These are phyloP conservation scores for Chauna torquata DNA, from an alignment of 2,113 vertebrate species.

Conservation along the genomic window DNA sequence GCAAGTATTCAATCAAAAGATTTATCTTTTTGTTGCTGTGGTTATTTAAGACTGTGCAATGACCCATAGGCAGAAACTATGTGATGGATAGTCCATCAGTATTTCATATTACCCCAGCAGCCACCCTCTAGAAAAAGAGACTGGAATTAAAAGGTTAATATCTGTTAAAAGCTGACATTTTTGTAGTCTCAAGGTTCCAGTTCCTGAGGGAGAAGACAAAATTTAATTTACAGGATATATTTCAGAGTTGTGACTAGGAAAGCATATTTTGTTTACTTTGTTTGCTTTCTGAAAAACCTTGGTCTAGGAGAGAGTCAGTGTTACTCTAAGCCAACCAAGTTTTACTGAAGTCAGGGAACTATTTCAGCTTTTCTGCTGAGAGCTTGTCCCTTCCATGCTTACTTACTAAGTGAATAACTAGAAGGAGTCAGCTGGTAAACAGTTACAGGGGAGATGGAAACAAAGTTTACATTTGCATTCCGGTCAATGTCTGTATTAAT, in stretches of 20 bases:
- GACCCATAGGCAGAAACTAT: slow-evolving; percentile 40
- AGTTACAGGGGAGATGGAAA: neutral
- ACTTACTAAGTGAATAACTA: neutral
- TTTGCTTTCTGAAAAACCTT: slow-evolving; percentile 33
- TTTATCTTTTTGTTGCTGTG: slow-evolving; percentile 60
- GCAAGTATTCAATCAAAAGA: slow-evolving; percentile 71
- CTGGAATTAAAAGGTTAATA: slow-evolving; percentile 66
- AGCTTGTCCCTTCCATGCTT: neutral
- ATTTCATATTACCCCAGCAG: neutral
- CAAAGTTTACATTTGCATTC: neutral
- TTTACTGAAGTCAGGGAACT: neutral
- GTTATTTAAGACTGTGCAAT: slow-evolving; percentile 53
- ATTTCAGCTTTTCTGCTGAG: neutral
- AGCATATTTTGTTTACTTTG: slow-evolving; percentile 27
- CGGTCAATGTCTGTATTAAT: neutral
- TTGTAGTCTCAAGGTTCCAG: slow-evolving; percentile 12
- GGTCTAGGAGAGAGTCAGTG: neutral
- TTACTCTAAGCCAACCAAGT: neutral
- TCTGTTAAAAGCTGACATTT: slow-evolving; percentile 50
- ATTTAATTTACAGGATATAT: slow-evolving; percentile 4
- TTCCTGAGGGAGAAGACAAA: neutral
- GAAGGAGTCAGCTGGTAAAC: slow-evolving; percentile 27
- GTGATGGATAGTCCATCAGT: slow-evolving; percentile 41
- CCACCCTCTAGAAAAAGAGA: slow-evolving; percentile 39
- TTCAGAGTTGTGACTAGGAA: neutral